Base-by-base conservation (phyloP, 2,113 vertebrate genomes). In the Pseudorectes ferrugineus region DNA sequence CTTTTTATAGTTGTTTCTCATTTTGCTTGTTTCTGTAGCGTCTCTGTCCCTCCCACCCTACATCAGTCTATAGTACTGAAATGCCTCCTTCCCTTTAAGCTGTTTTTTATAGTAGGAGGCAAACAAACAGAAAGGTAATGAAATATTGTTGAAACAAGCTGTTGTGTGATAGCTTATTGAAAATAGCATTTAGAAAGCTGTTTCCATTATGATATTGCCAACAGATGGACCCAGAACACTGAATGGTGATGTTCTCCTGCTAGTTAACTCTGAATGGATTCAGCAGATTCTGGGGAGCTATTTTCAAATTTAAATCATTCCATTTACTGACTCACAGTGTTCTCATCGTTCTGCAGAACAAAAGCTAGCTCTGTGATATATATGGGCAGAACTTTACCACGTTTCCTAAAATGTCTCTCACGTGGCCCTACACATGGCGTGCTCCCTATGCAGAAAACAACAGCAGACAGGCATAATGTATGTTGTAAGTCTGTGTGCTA, bases 211-310 rank as follows among this genome's bases (percentile, higher is more conserved):
- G 94, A 82, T 97, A 96, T 95, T 98, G 96, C 95, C 97, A 98
- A 97, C 97, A 98, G 98, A 98, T 98, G 98, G 97, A 97, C 95
- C 82, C 95, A 97, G 98, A 97, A 97, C 96, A 88, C 91, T 95
- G 94, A 97, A 98, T 94, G 95, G 87, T 96, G 91, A 46, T 97
- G 77, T 94, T 97, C 91, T 97, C 83, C 89, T 97, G 88, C 93
- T 97, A 92, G 76, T 95, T 98, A 63, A 35, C 94, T 97, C 93
- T 96, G 96, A 98, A 97, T 96, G 96, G 85, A 93, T 85, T 97
- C 85, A 81, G 90, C 74, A 85, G 90, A 92, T 90, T 85, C 85
- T 80, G 23, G 76, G 55, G 85, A 96, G 87, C 78, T 95, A 75
- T 77, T 82, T 89, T 96, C 92, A 77, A 85, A 62, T 92, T 92